Base-by-base conservation (phyloP, 1,140 invertebrate genomes). In the Mamestra configurata region DNA sequence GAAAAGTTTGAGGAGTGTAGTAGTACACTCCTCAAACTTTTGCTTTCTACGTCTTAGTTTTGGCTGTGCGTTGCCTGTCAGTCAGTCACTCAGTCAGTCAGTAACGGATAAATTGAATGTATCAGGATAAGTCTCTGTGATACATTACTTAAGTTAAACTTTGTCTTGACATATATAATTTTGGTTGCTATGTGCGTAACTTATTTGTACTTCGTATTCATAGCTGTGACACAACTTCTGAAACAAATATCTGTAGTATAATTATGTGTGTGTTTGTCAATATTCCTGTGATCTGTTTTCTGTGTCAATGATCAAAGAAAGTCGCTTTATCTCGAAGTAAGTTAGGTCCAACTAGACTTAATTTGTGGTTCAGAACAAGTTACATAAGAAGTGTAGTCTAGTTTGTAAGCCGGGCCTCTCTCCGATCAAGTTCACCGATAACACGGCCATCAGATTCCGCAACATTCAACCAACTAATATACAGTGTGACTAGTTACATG, bases 401-500 rank as follows among this genome's bases (percentile, higher is more conserved):
- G 53, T 55, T 55, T 55, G 53, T 24, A 55, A 40, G 18, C n/a
- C 6, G 18, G 10, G 35, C 59, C 18, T 64, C 40, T 37, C 8
- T 40, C 7, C 35, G 59, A 64, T 64, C 59, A 64, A 64, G 27
- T 64, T 64, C 59, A 40, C 7, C 8, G 59, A 64, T 64, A 64
- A 64, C 59, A 18, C 8, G 31, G 20, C 59, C 18, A 40, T 40
- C 8, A 37, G 59, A 64, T 20, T 64, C 53, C 53, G 2, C 35
- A 40, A 40, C 3, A n/a, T 61, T 55, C 20, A 27, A 15, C 59
- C 31, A 40, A 64, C 53, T 55, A 55, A 24, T 24, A 55, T 22
- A 53, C 13, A 55, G 22, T 1, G 7, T 24, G 53, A 15, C 13
- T 46, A 1, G 43, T 13, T 46, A 13, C 13, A 46, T 10, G 10